Percentiles rank a stretch among this genome's conserved stretches.
Conservation (phyloP, 2,888 invertebrate genomes). For the Poecilus cupreus region DNA sequence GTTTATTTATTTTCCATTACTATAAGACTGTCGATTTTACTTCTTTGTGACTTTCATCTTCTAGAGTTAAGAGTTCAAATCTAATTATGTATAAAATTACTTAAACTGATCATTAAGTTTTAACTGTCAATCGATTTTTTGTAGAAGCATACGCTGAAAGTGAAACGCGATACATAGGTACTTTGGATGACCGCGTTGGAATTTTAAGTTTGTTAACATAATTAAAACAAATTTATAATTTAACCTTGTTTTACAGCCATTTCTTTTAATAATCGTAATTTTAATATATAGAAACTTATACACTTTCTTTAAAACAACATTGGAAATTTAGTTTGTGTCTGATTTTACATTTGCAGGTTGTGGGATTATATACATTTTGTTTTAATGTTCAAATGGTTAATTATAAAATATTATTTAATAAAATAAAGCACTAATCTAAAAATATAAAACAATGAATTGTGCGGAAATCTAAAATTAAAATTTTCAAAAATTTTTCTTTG, state of each 20-base stretch:
- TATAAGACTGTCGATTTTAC: slow-evolving; percentile 7
- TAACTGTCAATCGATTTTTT: not conserved
- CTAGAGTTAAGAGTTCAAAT: not conserved
- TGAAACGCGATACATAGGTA: not conserved
- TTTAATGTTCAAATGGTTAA: no score
- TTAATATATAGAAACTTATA: no score
- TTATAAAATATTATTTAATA: no score
- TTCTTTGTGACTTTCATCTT: slow-evolving; percentile 16
- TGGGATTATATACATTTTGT: no score
- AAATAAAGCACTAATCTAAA: no score
- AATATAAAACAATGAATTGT: no score
- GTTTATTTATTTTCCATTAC: not conserved
- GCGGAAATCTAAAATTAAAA: no score
- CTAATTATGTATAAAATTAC: slow-evolving; percentile 16
- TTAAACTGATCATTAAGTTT: not conserved
- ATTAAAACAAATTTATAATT: not conserved
- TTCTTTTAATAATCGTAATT: not conserved
- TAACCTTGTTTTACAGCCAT: not conserved
- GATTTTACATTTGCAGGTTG: no score
- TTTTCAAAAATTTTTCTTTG: not conserved
- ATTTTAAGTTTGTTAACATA: not conserved
- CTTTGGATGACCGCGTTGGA: not conserved
- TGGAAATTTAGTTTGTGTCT: no score
- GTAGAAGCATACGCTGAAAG: not conserved
- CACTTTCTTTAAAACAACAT: no score